Evolutionary conservation across 2,888 invertebrate genomes (phyloP), one percentile per base, ranked within the genome.

Genomic region (Oligia strigilis): DNA sequence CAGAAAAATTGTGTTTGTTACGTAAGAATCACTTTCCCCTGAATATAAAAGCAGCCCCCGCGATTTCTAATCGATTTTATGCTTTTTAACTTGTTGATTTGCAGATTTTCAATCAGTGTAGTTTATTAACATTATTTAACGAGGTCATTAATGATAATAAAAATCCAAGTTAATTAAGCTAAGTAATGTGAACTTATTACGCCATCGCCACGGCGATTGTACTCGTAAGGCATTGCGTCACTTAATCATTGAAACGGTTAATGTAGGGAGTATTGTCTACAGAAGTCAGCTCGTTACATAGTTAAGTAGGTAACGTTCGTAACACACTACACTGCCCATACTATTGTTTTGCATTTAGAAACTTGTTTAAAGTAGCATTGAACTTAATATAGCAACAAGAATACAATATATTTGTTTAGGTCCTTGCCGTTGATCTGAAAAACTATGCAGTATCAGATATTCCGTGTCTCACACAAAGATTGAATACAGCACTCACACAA

Each of bases 41-140:
- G 66, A 83, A 87, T 81, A 81, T 77, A 85, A 85, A 71, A 80
- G 78, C 85, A 80, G 77, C 65, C 80, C 80, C 71, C 66, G 81
- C 81, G 82, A 88, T 92, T 91, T 92, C 89, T 86, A 91, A 90
- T 89, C 91, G 87, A 93, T 93, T 92, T 91, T 87, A 90, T 90
- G 89, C 87, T 86, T 88, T 86, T 86, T 83, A 82, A 79, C 64
- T 78, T 78, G 72, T 81, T 82, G 49, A 13, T 49, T 49, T 49
- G 43, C 64, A 52, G 58, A 79, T 75, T 67, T 75, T 65, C 66
- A 71, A 75, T 74, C 60, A 78, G 6, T 55, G 36, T 36, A 52
- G 66, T 65, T 64, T 29, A 73, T 67, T 72, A 43, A 43, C 55
- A 23, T 40, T 66, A 75, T 40, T 29, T 78, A 80, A 83, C 81